These are phyloP conservation scores for Stercorarius parasiticus DNA, from an alignment of 2,113 vertebrate genomes.

Conservation along the genomic window DNA sequence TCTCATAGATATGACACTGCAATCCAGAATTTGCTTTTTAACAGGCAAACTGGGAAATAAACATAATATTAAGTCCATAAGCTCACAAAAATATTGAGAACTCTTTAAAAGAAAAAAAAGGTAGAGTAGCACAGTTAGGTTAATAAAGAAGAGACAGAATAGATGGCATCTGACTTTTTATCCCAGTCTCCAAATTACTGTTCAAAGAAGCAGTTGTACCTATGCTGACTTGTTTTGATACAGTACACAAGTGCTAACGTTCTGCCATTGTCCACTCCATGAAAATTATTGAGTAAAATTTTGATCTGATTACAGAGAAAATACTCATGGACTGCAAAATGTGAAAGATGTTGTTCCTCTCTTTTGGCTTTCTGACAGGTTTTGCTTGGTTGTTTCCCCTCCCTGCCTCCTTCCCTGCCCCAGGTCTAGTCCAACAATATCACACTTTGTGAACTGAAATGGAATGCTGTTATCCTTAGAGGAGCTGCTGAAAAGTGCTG, in stretches of 20 bases:
- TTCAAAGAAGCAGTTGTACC: not conserved
- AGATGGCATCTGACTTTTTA: not conserved
- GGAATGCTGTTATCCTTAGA: conserved; percentile 17
- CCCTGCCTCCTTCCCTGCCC: not conserved
- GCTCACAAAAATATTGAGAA: not conserved
- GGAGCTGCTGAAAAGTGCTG: conserved; percentile 57
- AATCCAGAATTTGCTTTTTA: not conserved
- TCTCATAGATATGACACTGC: not conserved
- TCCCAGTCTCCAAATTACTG: not conserved
- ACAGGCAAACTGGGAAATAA: not conserved
- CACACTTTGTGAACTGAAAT: conserved; percentile 24
- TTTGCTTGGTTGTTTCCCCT: not conserved
- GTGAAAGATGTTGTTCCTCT: not conserved
- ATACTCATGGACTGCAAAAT: not conserved
- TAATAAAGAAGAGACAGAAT: not conserved
- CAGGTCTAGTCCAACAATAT: not conserved
- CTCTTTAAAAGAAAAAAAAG: not conserved
- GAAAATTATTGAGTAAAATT: not conserved
- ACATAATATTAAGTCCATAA: not conserved
- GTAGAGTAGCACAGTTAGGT: not conserved
- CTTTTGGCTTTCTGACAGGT: not conserved
- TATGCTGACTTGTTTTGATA: not conserved
- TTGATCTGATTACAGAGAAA: not conserved
- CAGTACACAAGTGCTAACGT: not conserved
- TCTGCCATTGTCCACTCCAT: not conserved